These are phyloP conservation scores for Apostichopus leukothele DNA, from an alignment of 53 echinoderm and acorn worm genomes.

Conservation along the genomic window DNA sequence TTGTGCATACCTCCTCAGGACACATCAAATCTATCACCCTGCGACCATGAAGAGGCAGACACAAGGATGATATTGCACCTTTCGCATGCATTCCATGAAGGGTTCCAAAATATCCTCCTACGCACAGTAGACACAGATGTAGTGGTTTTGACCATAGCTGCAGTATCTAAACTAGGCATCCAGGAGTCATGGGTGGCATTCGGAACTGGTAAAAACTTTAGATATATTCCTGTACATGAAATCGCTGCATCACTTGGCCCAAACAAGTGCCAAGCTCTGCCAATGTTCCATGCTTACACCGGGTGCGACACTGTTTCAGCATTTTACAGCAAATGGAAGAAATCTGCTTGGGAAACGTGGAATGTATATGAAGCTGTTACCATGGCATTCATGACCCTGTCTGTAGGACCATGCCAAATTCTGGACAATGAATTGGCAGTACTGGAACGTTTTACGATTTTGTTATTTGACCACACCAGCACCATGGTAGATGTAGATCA, in stretches of 20 bases:
- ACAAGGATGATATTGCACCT: neutral
- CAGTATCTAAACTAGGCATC: conserved; percentile 27
- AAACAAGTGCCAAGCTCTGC: conserved; percentile 10
- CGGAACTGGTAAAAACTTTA: conserved; percentile 15
- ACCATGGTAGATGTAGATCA: too few relatives aligned
- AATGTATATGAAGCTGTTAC: too few relatives aligned
- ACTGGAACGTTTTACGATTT: too few relatives aligned
- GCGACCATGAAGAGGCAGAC: conserved; percentile 30
- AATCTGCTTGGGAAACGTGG: conserved; percentile 5
- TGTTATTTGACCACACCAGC: too few relatives aligned
- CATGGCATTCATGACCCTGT: too few relatives aligned
- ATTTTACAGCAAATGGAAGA: conserved; percentile 1
- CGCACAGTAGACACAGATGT: conserved; percentile 58
- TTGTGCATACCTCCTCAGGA: neutral
- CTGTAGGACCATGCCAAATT: too few relatives aligned
- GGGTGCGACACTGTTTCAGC: conserved; percentile 43
- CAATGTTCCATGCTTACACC: conserved; percentile 40
- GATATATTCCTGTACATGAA: conserved; percentile 24
- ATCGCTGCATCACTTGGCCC: conserved; percentile 17
- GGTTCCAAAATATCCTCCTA: neutral
- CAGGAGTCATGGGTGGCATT: conserved; percentile 32
- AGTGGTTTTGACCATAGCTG: conserved; percentile 48
- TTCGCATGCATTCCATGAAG: neutral
- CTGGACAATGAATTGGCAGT: too few relatives aligned
- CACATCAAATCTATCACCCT: neutral